A percentile compares a stretch with the other conserved stretches of the same genome.
Conservation (phyloP, 2,888 invertebrate genomes). For the Molorchus minor region DNA sequence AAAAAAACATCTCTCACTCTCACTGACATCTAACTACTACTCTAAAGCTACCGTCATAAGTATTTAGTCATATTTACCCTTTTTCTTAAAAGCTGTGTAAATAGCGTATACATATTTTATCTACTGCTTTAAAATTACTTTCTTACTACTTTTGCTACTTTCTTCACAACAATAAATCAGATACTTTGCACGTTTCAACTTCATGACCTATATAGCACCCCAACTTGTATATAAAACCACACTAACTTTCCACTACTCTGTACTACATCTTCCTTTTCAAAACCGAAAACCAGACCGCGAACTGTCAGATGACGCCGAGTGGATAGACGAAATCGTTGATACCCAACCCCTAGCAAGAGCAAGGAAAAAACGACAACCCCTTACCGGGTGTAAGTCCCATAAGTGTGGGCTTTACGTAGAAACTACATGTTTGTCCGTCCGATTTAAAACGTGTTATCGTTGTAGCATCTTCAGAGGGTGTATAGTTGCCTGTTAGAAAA, state of each 20-base stretch:
- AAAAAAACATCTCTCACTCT: too few species aligned
- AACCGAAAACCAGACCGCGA: too few species aligned
- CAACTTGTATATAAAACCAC: slow-evolving; percentile 18
- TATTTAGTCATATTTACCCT: neutral
- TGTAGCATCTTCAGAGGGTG: slow-evolving; percentile 32
- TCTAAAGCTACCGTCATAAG: too few species aligned
- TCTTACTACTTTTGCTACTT: neutral
- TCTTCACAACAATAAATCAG: neutral
- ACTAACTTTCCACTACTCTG: slow-evolving; percentile 5
- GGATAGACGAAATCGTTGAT: slow-evolving; percentile 43
- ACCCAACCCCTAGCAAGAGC: slow-evolving; percentile 41
- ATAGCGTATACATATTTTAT: slow-evolving; percentile 23
- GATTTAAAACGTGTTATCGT: slow-evolving; percentile 22
- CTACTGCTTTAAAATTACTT: slow-evolving; percentile 7
- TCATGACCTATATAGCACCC: slow-evolving; percentile 1
- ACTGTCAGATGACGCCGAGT: slow-evolving; percentile 46
- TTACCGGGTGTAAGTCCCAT: slow-evolving; percentile 55
- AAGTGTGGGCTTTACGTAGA: slow-evolving; percentile 39
- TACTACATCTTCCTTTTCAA: slow-evolving; percentile 21
- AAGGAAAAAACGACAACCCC: slow-evolving; percentile 45
- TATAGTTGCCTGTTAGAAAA: slow-evolving; percentile 37
- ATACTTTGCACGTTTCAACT: neutral
- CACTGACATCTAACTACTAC: neutral
- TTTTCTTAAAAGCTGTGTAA: slow-evolving; percentile 1
- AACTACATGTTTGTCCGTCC: slow-evolving; percentile 31